These are phyloP conservation scores for Eutrigla gurnardus DNA, from an alignment of 2,797 vertebrate genomes.

Conservation along the genomic window DNA sequence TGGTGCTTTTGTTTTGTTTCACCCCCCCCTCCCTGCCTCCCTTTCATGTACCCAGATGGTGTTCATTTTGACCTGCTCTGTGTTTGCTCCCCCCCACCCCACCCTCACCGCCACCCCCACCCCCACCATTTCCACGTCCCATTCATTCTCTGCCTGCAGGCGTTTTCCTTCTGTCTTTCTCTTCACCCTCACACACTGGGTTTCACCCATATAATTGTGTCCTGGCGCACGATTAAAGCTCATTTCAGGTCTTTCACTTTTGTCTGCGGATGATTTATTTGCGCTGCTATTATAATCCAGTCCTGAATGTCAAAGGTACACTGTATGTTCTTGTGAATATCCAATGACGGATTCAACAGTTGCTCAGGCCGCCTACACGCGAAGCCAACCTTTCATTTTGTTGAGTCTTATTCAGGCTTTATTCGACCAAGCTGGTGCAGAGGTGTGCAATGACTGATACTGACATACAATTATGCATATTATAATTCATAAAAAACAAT, in stretches of 20 bases:
- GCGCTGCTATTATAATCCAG: conserved; percentile 21
- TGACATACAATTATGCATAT: neutral
- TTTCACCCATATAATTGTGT: conserved; percentile 59
- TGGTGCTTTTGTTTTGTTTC: conserved; percentile 83
- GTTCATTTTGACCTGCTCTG: conserved; percentile 82
- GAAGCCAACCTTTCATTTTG: conserved; percentile 13
- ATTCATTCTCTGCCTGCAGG: conserved; percentile 79
- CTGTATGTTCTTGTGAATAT: conserved; percentile 14
- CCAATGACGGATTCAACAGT: conserved; percentile 61
- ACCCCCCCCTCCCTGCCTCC: conserved; percentile 49
- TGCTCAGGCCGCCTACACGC: conserved; percentile 28
- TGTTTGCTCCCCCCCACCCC: conserved; percentile 37
- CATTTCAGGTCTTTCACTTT: conserved; percentile 48
- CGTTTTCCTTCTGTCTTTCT: conserved; percentile 62
- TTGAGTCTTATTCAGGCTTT: neutral
- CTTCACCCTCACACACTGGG: conserved; percentile 21
- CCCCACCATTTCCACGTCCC: conserved; percentile 55
- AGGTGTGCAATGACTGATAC: neutral
- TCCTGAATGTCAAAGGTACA: conserved; percentile 22
- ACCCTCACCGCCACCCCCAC: conserved; percentile 17
- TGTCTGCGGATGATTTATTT: conserved; percentile 63
- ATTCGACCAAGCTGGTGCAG: neutral
- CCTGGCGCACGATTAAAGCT: conserved; percentile 45
- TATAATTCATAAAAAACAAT: neutral
- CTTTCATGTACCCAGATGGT: conserved; percentile 87